Evolutionary conservation across 2,888 invertebrate genomes (phyloP).

Genomic region (Pseudanteris insignis): DNA sequence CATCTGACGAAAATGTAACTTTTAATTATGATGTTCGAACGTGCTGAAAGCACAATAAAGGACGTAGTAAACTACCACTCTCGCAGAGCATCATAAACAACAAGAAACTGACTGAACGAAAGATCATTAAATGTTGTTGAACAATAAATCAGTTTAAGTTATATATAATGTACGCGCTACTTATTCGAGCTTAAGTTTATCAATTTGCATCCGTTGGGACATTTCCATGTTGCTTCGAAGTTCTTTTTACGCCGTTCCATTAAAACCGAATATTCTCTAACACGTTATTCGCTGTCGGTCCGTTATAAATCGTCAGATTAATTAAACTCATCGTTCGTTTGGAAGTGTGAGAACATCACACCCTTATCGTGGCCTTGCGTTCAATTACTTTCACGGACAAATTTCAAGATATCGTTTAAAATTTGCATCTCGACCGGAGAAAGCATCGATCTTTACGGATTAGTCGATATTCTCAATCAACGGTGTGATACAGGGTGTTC

Average conservation of each 20-base stretch:
- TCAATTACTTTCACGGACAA: constrained; percentile 52
- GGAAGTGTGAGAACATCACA: constrained; percentile 33
- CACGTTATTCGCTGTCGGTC: constrained; percentile 33
- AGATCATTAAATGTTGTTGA: constrained; percentile 6
- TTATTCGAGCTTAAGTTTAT: constrained; percentile 33
- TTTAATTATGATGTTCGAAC: too few relatives aligned
- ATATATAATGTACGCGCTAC: constrained; percentile 19
- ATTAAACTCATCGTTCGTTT: constrained; percentile 40
- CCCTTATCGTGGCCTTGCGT: constrained; percentile 42
- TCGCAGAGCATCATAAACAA: too few relatives aligned
- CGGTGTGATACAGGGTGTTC: too few relatives aligned
- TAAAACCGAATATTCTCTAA: constrained; percentile 32
- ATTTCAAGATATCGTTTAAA: constrained; percentile 48
- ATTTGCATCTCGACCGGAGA: constrained; percentile 41
- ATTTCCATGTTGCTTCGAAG: constrained; percentile 13
- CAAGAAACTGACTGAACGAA: too few relatives aligned
- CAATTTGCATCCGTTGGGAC: constrained; percentile 26
- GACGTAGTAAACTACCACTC: constrained; percentile 3
- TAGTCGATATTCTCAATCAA: too few relatives aligned
- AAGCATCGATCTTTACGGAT: constrained; percentile 38
- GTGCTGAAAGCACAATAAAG: too few relatives aligned
- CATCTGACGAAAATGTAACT: too few relatives aligned
- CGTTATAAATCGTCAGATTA: constrained; percentile 39
- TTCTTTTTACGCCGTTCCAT: constrained; percentile 22
- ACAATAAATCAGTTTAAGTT: constrained; percentile 18